A percentile compares a stretch with the other conserved stretches of the same genome.
phyloP scores from a whole-genome alignment of 2,113 vertebrate species.

The Scytalopus superciliaris region DNA sequence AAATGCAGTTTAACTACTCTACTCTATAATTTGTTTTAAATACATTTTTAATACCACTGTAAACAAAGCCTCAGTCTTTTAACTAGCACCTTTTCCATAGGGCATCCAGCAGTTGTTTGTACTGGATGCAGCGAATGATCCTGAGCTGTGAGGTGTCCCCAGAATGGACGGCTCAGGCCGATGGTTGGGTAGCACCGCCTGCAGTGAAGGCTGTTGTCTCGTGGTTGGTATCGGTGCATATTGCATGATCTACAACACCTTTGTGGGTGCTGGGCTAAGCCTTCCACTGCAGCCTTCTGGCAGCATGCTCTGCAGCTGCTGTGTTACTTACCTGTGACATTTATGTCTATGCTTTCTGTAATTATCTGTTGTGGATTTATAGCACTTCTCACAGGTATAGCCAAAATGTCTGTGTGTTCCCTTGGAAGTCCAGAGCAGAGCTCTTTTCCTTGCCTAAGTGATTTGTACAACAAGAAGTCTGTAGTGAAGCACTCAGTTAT shows the following conservation, averaged over 20 bases:
- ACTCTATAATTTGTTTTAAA: background rate
- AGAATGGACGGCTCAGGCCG: accelerated
- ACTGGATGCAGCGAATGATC: no score
- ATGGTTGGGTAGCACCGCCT: background rate
- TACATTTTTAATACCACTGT: background rate
- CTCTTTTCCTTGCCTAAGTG: background rate
- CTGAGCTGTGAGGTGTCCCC: background rate
- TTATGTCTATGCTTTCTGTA: background rate
- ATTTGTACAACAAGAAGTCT: background rate
- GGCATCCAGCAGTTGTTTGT: background rate
- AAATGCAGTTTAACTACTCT: background rate
- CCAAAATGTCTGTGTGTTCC: background rate
- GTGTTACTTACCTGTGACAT: background rate
- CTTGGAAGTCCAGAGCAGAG: background rate
- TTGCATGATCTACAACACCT: accelerated
- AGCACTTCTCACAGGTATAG: background rate
- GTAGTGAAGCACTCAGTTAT: background rate
- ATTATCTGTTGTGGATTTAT: accelerated
- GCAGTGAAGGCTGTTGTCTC: background rate
- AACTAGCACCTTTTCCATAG: background rate
- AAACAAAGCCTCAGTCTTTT: background rate
- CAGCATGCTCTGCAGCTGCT: background rate
- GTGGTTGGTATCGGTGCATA: accelerated
- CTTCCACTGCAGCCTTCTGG: background rate
- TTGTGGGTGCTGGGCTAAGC: background rate